Percentiles rank a stretch among this genome's conserved stretches.
These are phyloP conservation scores for Sphenodon punctatus DNA, from an alignment of 2,797 vertebrate species.

Conservation along the genomic window DNA sequence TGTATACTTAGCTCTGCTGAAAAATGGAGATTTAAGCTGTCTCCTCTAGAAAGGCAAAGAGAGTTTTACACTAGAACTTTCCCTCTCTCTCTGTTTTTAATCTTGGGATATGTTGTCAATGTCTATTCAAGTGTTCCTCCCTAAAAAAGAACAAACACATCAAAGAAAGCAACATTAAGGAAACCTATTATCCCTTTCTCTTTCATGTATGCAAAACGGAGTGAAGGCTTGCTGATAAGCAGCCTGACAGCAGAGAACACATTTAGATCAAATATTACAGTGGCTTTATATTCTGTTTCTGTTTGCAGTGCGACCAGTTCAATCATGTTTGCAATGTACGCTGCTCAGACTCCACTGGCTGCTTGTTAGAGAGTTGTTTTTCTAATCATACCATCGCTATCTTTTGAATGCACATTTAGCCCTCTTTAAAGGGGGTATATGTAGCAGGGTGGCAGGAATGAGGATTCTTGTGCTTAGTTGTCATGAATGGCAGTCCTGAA, in stretches of 20 bases:
- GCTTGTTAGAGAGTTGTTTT: not conserved
- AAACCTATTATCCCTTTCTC: not conserved
- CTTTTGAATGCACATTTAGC: not conserved
- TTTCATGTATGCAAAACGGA: not conserved
- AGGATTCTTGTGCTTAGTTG: not conserved
- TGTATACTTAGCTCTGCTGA: constrained; percentile 15
- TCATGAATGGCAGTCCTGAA: not conserved
- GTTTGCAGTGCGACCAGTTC: not conserved
- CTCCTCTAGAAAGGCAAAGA: not conserved
- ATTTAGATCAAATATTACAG: not conserved
- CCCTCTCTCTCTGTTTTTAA: not conserved
- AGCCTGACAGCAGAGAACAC: not conserved
- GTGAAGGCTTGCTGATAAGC: not conserved
- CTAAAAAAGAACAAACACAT: not conserved
- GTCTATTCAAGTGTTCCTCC: not conserved
- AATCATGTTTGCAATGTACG: not conserved
- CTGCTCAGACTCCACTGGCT: not conserved
- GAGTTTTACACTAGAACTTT: not conserved
- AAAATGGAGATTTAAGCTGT: constrained; percentile 14
- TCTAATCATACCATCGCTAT: not conserved
- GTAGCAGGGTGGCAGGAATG: not conserved
- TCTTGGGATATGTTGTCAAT: not conserved
- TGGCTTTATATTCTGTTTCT: not conserved
- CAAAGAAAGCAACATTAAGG: not conserved
- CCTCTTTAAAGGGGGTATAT: not conserved